These are phyloP conservation scores for Bryconaethiops microstoma DNA, from an alignment of 2,797 vertebrate species.

Conservation along the genomic window DNA sequence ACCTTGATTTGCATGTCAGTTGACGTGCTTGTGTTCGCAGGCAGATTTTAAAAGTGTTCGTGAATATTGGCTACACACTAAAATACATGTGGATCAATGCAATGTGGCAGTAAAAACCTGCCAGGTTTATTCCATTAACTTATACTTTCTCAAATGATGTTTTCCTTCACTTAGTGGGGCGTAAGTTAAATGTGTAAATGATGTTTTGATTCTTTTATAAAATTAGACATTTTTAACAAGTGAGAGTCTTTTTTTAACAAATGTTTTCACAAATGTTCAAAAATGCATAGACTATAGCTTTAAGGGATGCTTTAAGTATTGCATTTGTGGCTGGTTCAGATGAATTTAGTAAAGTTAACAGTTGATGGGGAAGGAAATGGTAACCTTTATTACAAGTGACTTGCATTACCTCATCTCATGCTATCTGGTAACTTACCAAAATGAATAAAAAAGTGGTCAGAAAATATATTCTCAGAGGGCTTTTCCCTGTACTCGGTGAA, in stretches of 20 bases:
- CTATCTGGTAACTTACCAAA: slow-evolving; percentile 2
- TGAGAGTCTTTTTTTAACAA: background rate
- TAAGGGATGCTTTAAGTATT: background rate
- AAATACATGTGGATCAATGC: background rate
- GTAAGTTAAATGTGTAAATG: background rate
- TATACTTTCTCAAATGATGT: background rate
- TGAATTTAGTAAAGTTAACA: background rate
- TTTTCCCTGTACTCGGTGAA: background rate
- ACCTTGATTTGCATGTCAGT: slow-evolving; percentile 11
- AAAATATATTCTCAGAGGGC: background rate
- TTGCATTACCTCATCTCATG: slow-evolving; percentile 4
- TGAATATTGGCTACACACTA: slow-evolving; percentile 6
- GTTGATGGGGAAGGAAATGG: background rate
- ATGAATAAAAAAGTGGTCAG: background rate
- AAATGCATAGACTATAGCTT: background rate
- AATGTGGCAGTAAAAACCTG: background rate
- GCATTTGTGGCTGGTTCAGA: background rate
- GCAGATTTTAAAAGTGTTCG: background rate
- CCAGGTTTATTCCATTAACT: background rate
- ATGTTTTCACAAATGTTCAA: background rate
- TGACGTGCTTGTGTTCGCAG: slow-evolving; percentile 11
- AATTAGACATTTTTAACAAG: slow-evolving; percentile 1
- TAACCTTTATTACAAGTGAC: background rate
- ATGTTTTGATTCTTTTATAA: background rate
- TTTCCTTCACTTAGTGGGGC: background rate